Conservation (phyloP, 2,888 invertebrate genomes). For the Homarus gammarus region DNA sequence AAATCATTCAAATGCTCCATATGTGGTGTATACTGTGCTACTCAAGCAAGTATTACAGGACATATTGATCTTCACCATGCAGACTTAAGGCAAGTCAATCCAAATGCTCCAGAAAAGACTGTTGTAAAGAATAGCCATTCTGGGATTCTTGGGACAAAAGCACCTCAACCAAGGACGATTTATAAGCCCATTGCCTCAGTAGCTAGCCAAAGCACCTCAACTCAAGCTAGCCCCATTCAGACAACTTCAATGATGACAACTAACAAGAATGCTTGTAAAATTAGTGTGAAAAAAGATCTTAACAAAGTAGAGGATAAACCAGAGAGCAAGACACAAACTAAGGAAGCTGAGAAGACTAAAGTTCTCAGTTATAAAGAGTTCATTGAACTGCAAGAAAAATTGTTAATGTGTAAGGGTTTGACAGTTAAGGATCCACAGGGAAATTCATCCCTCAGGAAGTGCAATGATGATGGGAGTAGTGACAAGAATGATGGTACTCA, state of each 20-base stretch:
- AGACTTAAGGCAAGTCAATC: slow-evolving; percentile 61
- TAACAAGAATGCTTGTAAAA: neutral
- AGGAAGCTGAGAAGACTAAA: slow-evolving; percentile 54
- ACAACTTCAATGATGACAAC: neutral
- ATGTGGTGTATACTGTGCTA: slow-evolving; percentile 76
- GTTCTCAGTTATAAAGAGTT: slow-evolving; percentile 64
- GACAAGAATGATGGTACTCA: neutral
- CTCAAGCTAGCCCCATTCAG: neutral
- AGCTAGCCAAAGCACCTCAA: slow-evolving; percentile 20
- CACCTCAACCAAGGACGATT: slow-evolving; percentile 61
- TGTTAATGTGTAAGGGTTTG: slow-evolving; percentile 47
- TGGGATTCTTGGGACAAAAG: slow-evolving; percentile 74
- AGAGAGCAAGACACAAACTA: slow-evolving; percentile 44
- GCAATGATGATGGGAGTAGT: neutral
- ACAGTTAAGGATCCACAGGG: slow-evolving; percentile 35
- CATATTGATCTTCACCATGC: slow-evolving; percentile 75
- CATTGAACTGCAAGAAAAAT: slow-evolving; percentile 63
- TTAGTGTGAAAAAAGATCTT: neutral
- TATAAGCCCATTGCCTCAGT: slow-evolving; percentile 55
- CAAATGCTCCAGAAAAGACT: slow-evolving; percentile 72
- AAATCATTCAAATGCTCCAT: slow-evolving; percentile 76
- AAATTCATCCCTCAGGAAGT: neutral
- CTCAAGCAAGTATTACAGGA: slow-evolving; percentile 74
- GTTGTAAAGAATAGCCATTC: slow-evolving; percentile 72
- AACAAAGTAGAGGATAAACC: slow-evolving; percentile 11